phyloP scores from a whole-genome alignment of 2,113 vertebrate genomes.

The Pygoscelis adeliae region DNA sequence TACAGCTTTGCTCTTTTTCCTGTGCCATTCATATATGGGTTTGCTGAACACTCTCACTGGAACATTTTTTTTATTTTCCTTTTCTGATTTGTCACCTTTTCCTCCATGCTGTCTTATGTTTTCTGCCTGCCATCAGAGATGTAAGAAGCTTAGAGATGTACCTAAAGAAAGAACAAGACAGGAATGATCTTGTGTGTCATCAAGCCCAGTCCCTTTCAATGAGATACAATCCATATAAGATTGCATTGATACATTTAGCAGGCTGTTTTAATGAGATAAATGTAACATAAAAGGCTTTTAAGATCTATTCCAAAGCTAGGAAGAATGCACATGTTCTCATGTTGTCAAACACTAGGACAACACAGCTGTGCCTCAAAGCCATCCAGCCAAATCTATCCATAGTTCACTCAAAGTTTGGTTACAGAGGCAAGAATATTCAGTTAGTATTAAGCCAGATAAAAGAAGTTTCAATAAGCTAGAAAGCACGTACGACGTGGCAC shows the following conservation, averaged over 20 bases:
- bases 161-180: slow-evolving; percentile 33
- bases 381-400: neutral
- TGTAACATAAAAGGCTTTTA: neutral
- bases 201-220: neutral
- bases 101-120: neutral
- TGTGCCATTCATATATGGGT: neutral
- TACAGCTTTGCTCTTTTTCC: neutral
- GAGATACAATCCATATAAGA: neutral
- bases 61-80: neutral
- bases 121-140: neutral
- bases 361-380: neutral
- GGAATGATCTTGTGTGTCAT: neutral
- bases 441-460: neutral
- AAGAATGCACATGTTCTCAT: neutral
- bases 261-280: neutral
- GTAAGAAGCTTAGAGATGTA: neutral
- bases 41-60: neutral
- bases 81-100: neutral
- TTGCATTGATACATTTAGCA: neutral
- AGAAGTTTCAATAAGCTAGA: neutral
- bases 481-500: neutral
- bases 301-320: neutral
- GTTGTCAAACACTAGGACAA: neutral
- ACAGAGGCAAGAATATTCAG: neutral
- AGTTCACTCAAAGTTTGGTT: neutral